Base-by-base conservation (phyloP, 2,797 vertebrate species). In the Lepus oiostolus region DNA sequence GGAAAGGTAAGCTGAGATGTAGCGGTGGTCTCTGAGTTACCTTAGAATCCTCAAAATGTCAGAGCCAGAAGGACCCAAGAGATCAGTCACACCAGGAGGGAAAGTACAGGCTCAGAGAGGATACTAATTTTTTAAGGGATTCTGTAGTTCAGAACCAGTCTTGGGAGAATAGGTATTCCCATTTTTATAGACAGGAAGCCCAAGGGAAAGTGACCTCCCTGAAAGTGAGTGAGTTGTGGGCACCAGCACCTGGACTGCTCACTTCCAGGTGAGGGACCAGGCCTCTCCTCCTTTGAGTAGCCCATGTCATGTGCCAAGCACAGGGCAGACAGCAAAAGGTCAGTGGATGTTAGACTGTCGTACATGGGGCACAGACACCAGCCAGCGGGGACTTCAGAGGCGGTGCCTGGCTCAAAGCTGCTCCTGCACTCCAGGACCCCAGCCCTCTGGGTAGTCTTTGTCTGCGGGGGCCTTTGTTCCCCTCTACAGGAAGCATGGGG, bases 101-200 rank as follows among this genome's bases (percentile, higher is more conserved):
- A 95, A 90, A 96, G 75, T 1, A 72, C 30, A 84, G 47, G 42
- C 47, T 30, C 42, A 85, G 1, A 68, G 24, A 91, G 14, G 42
- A 82, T 24, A 91, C 54, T 42, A 82, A 83, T 75, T 88, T 95
- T 58, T 86, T 88, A 24, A 94, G 75, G 24, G 42, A 92, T 74
- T 62, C 63, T 42, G 68, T 76, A 32, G 65, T 79, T 87, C 77
- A 92, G 26, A 93, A 88, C 70, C 60, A 88, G 58, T 76, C 21
- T 90, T 70, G 79, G 30, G 60, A 93, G 30, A n/a, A 93, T 58
- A 83, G 54, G 72, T 35, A 94, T 79, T 95, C 47, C 17, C 58
- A 71, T 81, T 90, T 58, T 93, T 79, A 92, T 22, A 83, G 38
- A 85, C 76, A 76, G 62, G 72, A 96, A 92, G 77, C 58, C 35